phyloP scores from a whole-genome alignment of 2,797 vertebrate species.

The Eurystomus glaucurus region DNA sequence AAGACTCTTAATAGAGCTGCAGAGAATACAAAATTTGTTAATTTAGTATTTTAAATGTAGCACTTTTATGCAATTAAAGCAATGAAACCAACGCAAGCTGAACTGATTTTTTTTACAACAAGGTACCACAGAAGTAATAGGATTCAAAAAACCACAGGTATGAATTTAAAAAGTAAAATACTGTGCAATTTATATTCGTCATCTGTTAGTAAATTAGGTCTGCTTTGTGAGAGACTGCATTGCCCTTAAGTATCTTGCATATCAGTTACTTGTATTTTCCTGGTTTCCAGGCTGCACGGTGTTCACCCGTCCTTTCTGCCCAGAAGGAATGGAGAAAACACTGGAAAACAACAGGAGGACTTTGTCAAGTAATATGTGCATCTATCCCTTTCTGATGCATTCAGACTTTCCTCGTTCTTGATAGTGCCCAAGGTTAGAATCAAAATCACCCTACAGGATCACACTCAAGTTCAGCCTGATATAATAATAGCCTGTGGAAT shows the following conservation, averaged over 20 bases:
- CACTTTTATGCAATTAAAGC: neutral
- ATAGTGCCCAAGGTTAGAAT: neutral
- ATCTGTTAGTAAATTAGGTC: neutral
- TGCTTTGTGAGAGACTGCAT: neutral
- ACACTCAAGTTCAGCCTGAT: neutral
- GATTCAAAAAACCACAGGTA: neutral
- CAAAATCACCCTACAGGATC: neutral
- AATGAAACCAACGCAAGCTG: neutral
- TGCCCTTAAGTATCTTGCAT: neutral
- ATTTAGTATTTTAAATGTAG: neutral
- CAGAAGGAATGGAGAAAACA: neutral
- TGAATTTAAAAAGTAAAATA: neutral
- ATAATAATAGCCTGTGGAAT: neutral
- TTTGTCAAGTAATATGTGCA: neutral
- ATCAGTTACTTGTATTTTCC: neutral
- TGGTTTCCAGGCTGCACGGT: neutral
- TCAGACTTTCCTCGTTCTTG: neutral
- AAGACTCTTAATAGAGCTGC: neutral
- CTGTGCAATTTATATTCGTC: rapidly evolving
- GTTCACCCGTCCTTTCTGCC: neutral
- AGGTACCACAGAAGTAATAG: neutral
- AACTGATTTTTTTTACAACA: neutral
- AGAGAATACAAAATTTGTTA: neutral
- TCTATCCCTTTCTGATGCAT: neutral
- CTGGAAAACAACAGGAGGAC: neutral